Evolutionary conservation across 2,888 invertebrate species (phyloP), one percentile per base, ranked within the genome.

Genomic region (Leptopilina drosophilae): DNA sequence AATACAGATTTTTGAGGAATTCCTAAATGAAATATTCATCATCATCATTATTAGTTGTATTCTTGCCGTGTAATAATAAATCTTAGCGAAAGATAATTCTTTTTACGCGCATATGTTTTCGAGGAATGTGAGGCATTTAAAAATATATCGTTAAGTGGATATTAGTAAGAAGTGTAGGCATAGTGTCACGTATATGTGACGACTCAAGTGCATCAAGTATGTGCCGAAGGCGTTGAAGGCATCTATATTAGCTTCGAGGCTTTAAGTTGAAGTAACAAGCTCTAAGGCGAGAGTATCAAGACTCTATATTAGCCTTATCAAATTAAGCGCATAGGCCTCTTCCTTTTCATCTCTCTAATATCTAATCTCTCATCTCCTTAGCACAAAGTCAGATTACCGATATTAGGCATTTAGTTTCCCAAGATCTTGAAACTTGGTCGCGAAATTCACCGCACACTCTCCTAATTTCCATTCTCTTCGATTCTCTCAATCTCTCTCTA

Each of bases 191-290:
- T 64, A 40, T 49, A 11, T 64, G 64, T 64, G 64, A 64, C 40
- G 64, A 40, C 33, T 64, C 40, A 64, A 64, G 40, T 20, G 40
- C 20, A 11, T 12, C 9, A 33, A 64, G 26, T 33, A 64, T 64
- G 64, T 20, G 12, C 64, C 81, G 78, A 78, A 82, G 82, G 66
- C 66, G 56, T 59, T 67, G 59, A 67, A 67, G 69, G 80, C 78
- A 79, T 81, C 82, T 82, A 82, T 69, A 82, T 83, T 83, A 82
- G 56, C 66, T 64, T 56, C 15, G 67, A 79, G 76, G 76, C 33
- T 33, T 33, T 33, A 82, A 83, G 80, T 83, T 76, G 33, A 76
- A 59, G 83, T 33, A 83, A 82, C 79, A 80, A 75, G 80, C 80
- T 53, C 80, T 53, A 59, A 64, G 64, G 69, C 78, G 33, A 82